Base-by-base conservation (phyloP, 2,888 invertebrate genomes). In the Deilephila elpenor region DNA sequence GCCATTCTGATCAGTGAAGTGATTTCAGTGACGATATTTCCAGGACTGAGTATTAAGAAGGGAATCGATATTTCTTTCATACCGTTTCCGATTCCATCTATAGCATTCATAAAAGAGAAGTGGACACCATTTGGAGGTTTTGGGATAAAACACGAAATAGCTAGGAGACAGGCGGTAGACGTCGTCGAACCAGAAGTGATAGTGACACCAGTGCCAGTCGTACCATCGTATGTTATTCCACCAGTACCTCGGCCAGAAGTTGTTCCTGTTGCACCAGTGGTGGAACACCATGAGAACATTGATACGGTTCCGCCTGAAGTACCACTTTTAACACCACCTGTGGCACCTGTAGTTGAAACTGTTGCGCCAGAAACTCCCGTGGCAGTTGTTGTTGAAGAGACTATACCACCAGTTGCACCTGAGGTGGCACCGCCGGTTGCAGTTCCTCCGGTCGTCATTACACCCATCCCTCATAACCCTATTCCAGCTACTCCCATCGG, bases 121-220 rank as follows among this genome's bases (percentile, higher is more conserved):
- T 86, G 88, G 85, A 82, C 86, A 0, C 88, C 91, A 0, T 86
- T 92, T 53, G 89, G 88, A 62, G 79, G 77, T 37, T 85, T 86
- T 76, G 86, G 86, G 72, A 75, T 83, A 4, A 78, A 75, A 70
- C 62, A 53, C 25, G 70, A 71, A 19, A 75, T 74, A 74, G 53
- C 56, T 17, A 74, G 70, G 37, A 74, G 74, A 29, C 70, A 72
- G 34, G 29, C 61, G 37, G 70, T 32, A 25, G 29, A 59, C 5
- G 71, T 75, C 29, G 75, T 71, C 34, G 76, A 73, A n/a, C 75
- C 76, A 70, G 34, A 59, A 29, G 67, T 14, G 2, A n/a, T 29
- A 44, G 67, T 73, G 5, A 59, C 72, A 59, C 44, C 72, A 59
- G 72, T 67, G 11, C 64, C 72, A 59, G 64, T 44, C 11, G 44